Conservation (phyloP, 1,140 invertebrate genomes). For the Littorina saxatilis region DNA sequence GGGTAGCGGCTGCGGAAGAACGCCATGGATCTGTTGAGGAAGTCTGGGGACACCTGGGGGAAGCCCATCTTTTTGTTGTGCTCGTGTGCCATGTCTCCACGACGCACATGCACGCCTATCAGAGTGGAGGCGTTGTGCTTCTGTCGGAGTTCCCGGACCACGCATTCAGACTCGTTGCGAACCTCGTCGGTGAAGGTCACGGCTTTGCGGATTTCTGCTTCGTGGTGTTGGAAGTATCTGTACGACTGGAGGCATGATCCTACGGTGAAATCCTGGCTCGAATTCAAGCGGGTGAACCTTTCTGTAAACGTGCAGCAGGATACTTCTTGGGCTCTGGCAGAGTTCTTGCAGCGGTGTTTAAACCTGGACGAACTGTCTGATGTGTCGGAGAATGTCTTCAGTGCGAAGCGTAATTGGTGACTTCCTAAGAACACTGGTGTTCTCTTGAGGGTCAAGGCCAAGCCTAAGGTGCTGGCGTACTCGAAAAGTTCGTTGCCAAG, state of each 20-base stretch:
- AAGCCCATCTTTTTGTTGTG: slow-evolving; percentile 40
- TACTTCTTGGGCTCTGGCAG: neutral
- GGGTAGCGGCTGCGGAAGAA: slow-evolving; percentile 44
- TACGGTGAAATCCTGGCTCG: slow-evolving; percentile 39
- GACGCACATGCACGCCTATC: slow-evolving; percentile 60
- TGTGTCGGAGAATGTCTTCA: slow-evolving; percentile 27
- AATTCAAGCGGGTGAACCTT: slow-evolving; percentile 42
- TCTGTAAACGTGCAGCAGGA: slow-evolving; percentile 49
- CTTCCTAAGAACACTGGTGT: slow-evolving; percentile 40
- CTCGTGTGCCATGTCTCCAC: slow-evolving; percentile 57
- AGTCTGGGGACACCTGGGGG: slow-evolving; percentile 36
- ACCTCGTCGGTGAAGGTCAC: slow-evolving; percentile 53
- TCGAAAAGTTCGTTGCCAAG: slow-evolving; percentile 65
- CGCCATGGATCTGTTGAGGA: slow-evolving; percentile 51
- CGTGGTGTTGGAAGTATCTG: slow-evolving; percentile 57
- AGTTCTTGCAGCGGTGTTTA: neutral
- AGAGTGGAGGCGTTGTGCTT: slow-evolving; percentile 32
- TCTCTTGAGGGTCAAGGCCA: slow-evolving; percentile 47
- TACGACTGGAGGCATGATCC: slow-evolving; percentile 58
- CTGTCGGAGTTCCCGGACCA: slow-evolving; percentile 26
- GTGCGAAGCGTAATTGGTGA: slow-evolving; percentile 24
- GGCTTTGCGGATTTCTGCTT: slow-evolving; percentile 44
- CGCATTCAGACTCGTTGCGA: slow-evolving; percentile 23
- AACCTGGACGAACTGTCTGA: neutral
- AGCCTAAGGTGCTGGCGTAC: slow-evolving; percentile 54